Evolutionary conservation across 2,888 invertebrate genomes (phyloP).

Genomic region (Tetragnatha montana): DNA sequence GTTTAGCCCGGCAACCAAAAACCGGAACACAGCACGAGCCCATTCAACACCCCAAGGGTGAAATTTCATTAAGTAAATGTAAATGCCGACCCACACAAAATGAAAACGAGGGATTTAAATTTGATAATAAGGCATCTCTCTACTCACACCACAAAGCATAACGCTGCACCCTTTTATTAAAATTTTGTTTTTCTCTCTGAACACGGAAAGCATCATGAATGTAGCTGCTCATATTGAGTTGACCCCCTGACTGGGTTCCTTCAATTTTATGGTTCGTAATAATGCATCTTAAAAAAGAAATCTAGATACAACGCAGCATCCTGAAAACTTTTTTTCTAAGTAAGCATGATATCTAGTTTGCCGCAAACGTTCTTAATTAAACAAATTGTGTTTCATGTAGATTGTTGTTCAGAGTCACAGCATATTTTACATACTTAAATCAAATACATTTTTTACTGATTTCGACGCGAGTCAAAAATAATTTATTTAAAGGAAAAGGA

Average conservation of each 20-base stretch:
- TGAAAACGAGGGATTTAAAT: conserved; percentile 37
- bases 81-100: conserved; percentile 41
- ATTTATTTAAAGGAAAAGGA: too few relatives aligned
- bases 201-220: conserved; percentile 16
- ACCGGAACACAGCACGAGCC: conserved; percentile 7
- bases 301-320: conserved; percentile 13
- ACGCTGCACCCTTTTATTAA: conserved; percentile 32
- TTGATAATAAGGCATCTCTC: conserved; percentile 24
- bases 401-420: not conserved
- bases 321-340: not conserved
- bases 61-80: conserved; percentile 47
- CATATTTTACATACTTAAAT: too few relatives aligned
- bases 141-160: not conserved
- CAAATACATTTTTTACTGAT: too few relatives aligned
- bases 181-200: conserved; percentile 5
- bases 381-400: not conserved
- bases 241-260: conserved; percentile 4
- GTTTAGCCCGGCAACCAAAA: not conserved
- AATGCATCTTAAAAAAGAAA: conserved; percentile 11
- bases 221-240: not conserved
- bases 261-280: conserved; percentile 28
- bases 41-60: not conserved
- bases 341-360: not conserved
- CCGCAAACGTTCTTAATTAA: not conserved
- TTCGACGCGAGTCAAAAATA: too few relatives aligned